Base-by-base conservation (phyloP, 2,888 invertebrate species). In the Fissipunctia ypsillon region DNA sequence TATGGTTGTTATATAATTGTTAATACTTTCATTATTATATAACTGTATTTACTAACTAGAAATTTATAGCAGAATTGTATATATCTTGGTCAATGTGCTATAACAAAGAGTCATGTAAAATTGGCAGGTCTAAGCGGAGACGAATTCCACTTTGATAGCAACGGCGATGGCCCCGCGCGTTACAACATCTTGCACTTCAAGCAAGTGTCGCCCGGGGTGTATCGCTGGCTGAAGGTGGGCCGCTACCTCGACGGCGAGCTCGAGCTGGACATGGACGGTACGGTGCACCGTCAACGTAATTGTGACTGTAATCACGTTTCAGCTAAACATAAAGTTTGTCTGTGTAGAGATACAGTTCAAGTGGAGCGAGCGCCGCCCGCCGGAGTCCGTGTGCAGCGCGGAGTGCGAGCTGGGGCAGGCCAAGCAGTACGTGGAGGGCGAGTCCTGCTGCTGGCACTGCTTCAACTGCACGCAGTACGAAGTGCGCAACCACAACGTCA, bases 121-220 rank as follows among this genome's bases (percentile, higher is more conserved):
- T 57, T 2, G 45, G 3, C 91, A 99, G 99, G 99, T 84, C 95
- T 99, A 70, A 98, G 98, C 88, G 98, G 98, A 0, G 98, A 99
- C 93, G 97, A 98, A 89, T 99, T 99, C 93, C 97, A 97, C 84
- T 99, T 99, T 93, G 98, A 99, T 92, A 96, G 95, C 69, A 98
- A 98, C 88, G 99, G 99, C 3, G 99, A 99, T 92, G 99, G 99
- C 0, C 99, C 99, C 0, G 99, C 99, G 16, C 97, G 99, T 57
- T 99, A 99, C 96, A 98, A 99, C 91, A 99, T 99, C 87, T 98
- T 99, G 84, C 99, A 99, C 94, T 99, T 99, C 96, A 98, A 99
- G 91, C 98, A 98, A 91, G 97, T 97, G 28, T 94, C 97, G 35
- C 96, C 96, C 2, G 98, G 98, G 19, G 97, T 97, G 83, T 99